phyloP scores from a whole-genome alignment of 2,797 vertebrate genomes.

The Mustela erminea region DNA sequence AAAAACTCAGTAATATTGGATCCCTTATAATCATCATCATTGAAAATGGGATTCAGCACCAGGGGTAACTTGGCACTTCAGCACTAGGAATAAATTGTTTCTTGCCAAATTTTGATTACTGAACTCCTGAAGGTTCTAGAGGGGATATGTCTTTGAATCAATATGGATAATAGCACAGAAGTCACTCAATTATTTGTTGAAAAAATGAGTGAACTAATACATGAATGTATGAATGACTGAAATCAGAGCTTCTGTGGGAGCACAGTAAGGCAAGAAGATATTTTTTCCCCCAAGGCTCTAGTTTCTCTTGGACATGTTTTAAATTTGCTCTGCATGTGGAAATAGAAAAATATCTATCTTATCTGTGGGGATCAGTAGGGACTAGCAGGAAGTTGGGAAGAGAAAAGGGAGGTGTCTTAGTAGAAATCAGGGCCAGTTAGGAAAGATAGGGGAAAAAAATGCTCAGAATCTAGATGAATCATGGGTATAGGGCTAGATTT shows the following conservation, averaged over 20 bases:
- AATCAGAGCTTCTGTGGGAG: background rate
- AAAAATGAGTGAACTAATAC: background rate
- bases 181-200: constrained; percentile 19
- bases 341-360: background rate
- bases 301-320: background rate
- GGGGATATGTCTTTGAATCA: background rate
- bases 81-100: background rate
- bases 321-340: background rate
- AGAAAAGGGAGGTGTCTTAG: background rate
- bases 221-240: background rate
- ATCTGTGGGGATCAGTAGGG: background rate
- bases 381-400: background rate
- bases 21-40: constrained; percentile 44
- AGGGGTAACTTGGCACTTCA: constrained; percentile 25
- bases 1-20: background rate
- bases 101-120: constrained; percentile 21
- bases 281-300: background rate
- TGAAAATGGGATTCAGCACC: constrained; percentile 34
- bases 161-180: background rate
- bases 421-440: background rate
- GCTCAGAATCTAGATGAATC: background rate
- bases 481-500: background rate
- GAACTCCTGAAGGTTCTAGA: background rate
- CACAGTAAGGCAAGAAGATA: background rate
- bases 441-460: background rate